Base-by-base conservation (phyloP, 2,797 vertebrate genomes). In the Vultur gryphus region DNA sequence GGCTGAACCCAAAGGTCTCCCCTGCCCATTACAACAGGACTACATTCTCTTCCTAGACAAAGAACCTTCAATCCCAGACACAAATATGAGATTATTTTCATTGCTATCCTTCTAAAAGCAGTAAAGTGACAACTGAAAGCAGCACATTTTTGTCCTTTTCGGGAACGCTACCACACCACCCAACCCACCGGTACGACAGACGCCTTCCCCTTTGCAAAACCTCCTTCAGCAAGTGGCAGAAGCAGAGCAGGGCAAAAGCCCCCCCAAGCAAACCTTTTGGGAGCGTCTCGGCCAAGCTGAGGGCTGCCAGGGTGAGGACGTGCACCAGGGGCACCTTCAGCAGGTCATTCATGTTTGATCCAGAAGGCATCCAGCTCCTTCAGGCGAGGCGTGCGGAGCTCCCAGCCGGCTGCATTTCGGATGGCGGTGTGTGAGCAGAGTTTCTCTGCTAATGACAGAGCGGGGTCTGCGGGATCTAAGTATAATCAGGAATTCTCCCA, bases 401-500 rank as follows among this genome's bases (percentile, higher is more conserved):
- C 94, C 96, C 77, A 15, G 91, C 55, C 54, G 28, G 93, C 97
- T 98, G 98, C 98, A 98, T 98, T 97, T 98, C 95, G 90, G 97
- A 97, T 71, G 90, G 71, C 35, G 1, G 95, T 96, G 97, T 49
- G 39, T 91, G 64, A 94, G 91, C 88, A 94, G 92, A 89, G 91
- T 96, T 97, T 48, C 83, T 95, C 95, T 17, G 71, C 93, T 94
- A 97, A 95, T 95, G 97, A 97, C 95, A 59, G 96, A 94, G 89
- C 87, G 57, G 96, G 97, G 97, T 96, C 97, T 96, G 94, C 84
- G 29, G 96, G 97, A 98, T 98, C 98, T 98, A 98, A 98, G 98
- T 98, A 98, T 98, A 98, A 98, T 98, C 98, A 98, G 98, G 98
- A 98, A 98, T 98, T 98, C 97, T 98, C 96, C 96, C 97, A 97